Evolutionary conservation across 2,797 vertebrate species (phyloP).

Genomic region (Harpagifer antarcticus): DNA sequence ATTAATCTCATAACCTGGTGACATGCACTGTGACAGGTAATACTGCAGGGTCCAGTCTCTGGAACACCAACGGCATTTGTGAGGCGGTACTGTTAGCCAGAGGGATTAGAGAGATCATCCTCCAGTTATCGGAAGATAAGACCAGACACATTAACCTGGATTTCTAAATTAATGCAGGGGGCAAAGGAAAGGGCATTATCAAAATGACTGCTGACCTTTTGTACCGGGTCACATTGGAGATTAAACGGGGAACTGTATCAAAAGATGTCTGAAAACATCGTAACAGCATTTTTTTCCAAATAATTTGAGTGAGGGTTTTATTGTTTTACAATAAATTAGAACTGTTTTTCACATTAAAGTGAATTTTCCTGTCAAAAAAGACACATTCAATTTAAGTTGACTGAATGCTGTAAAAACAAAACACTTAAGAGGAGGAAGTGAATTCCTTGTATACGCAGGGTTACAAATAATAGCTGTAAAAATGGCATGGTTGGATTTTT

Average conservation of each 20-base stretch:
- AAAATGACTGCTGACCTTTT: background rate
- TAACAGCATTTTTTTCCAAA: background rate
- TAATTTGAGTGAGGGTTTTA: background rate
- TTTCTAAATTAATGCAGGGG: background rate
- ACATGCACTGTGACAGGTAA: conserved; percentile 28
- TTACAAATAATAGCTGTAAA: background rate
- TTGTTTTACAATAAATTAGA: background rate
- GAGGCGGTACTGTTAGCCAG: background rate
- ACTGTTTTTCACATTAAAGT: background rate
- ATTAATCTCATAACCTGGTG: conserved; percentile 61
- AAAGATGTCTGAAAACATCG: background rate
- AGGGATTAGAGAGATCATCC: background rate
- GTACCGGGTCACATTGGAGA: background rate
- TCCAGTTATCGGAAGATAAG: background rate
- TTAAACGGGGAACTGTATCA: background rate
- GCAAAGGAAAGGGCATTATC: background rate
- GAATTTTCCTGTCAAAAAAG: background rate
- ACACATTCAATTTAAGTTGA: background rate
- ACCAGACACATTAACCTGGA: background rate
- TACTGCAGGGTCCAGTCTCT: background rate
- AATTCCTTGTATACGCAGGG: background rate
- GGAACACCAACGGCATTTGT: background rate
- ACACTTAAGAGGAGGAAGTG: background rate
- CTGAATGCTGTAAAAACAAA: background rate
- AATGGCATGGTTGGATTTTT: background rate